Evolutionary conservation across 2,888 invertebrate genomes (phyloP).

Genomic region (Marronus borbonicus): DNA sequence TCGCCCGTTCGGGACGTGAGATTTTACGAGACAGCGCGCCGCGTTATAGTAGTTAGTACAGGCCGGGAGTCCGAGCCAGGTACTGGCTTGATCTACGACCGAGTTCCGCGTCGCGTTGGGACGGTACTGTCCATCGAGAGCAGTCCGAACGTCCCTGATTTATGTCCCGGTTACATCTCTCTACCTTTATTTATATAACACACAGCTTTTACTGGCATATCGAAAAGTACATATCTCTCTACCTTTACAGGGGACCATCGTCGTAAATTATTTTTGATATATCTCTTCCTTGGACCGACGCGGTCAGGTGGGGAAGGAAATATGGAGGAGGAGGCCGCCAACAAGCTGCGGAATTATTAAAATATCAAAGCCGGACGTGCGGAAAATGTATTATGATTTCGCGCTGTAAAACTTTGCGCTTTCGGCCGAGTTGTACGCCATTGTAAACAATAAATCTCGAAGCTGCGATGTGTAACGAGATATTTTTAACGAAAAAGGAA

Average conservation of each 20-base stretch:
- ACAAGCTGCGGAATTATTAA: neutral
- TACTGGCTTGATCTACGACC: conserved; percentile 40
- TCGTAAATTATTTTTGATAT: conserved; percentile 37
- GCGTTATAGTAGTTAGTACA: conserved; percentile 7
- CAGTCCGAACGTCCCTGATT: conserved; percentile 43
- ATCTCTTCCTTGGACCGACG: neutral
- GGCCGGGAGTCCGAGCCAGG: conserved; percentile 26
- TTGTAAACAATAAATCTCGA: no score
- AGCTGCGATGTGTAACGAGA: no score
- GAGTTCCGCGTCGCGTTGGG: conserved; percentile 28
- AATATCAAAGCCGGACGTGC: neutral
- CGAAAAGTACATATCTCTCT: conserved; percentile 33
- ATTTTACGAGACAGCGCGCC: conserved; percentile 37
- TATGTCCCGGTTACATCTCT: conserved; percentile 44
- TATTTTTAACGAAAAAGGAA: no score
- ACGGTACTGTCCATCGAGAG: conserved; percentile 47
- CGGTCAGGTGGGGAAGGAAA: no score
- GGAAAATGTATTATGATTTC: neutral
- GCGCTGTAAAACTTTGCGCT: neutral
- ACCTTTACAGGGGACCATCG: neutral
- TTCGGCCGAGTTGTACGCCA: no score
- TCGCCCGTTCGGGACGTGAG: neutral
- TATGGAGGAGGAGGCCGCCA: neutral
- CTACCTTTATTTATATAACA: conserved; percentile 48
- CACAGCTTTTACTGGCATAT: conserved; percentile 43